Evolutionary conservation across 1,140 invertebrate genomes (phyloP).

Genomic region (Drosophila novamexicana): DNA sequence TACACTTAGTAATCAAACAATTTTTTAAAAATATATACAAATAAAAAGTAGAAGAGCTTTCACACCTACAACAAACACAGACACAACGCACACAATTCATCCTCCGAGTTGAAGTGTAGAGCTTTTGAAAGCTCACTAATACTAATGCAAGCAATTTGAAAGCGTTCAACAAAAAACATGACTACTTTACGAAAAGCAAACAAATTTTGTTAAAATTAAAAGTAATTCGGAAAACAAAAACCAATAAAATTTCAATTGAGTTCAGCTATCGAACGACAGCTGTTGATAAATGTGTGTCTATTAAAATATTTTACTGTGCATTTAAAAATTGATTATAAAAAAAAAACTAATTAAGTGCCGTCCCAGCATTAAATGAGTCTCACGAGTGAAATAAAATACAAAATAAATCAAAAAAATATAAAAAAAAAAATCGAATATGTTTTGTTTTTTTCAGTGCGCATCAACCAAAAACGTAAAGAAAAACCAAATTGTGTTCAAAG

Average conservation of each 20-base stretch:
- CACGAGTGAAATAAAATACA: conserved; percentile 30
- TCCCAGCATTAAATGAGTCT: conserved; percentile 24
- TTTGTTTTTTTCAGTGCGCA: conserved; percentile 55
- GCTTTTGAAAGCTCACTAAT: background rate
- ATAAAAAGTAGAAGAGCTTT: background rate
- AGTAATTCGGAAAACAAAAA: background rate
- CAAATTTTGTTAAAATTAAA: background rate
- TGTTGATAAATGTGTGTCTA: conserved; percentile 11
- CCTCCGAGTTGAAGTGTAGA: background rate
- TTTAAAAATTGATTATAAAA: conserved; percentile 32
- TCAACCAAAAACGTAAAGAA: conserved; percentile 15
- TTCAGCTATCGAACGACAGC: background rate
- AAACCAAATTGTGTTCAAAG: conserved; percentile 48
- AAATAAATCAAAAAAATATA: conserved; percentile 38
- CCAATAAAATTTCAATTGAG: conserved; percentile 20
- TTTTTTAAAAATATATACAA: background rate
- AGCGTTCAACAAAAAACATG: background rate
- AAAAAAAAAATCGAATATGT: conserved; percentile 28
- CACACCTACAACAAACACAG: background rate
- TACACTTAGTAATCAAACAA: background rate
- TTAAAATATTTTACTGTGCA: conserved; percentile 33
- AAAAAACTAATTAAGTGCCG: conserved; percentile 19
- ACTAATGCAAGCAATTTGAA: background rate
- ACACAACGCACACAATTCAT: too few species aligned
- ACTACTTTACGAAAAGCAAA: background rate